phyloP scores from a whole-genome alignment of 2,888 invertebrate genomes.

The Parasteatoda lunata region DNA sequence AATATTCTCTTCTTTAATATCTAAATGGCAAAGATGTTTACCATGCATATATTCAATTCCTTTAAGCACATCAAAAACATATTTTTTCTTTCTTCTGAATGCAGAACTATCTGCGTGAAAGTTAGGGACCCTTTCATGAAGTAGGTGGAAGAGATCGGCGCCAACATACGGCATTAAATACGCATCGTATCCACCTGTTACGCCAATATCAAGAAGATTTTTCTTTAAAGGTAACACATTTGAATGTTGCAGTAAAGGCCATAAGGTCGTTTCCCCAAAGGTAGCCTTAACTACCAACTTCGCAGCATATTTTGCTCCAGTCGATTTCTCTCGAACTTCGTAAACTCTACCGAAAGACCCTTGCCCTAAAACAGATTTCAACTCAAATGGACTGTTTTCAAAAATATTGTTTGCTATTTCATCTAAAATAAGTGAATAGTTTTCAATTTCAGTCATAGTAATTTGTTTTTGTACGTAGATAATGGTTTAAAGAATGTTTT shows the following conservation, averaged over 20 bases:
- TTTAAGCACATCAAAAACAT: constrained; percentile 16
- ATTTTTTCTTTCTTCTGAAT: constrained; percentile 8
- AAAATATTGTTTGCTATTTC: neutral
- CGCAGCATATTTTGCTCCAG: neutral
- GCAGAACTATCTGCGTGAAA: constrained; percentile 5
- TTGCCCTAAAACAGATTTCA: neutral
- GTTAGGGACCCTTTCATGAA: constrained; percentile 9
- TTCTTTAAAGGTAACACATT: constrained; percentile 29
- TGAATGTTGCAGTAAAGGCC: constrained; percentile 13
- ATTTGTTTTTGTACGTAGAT: too few species aligned
- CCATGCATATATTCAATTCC: constrained; percentile 33
- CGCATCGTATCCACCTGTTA: neutral
- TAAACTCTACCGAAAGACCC: constrained; percentile 25
- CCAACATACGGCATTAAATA: constrained; percentile 29
- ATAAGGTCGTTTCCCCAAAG: constrained; percentile 4
- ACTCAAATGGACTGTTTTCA: neutral
- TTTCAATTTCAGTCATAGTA: too few species aligned
- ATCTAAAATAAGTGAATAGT: too few species aligned
- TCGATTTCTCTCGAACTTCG: neutral
- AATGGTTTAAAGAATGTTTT: too few species aligned
- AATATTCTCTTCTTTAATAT: constrained; percentile 40
- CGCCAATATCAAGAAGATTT: neutral
- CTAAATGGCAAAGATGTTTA: constrained; percentile 21
- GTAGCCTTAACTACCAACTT: constrained; percentile 16
- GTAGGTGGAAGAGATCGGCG: constrained; percentile 14